Percentiles rank a stretch among this genome's conserved stretches.
Conservation (phyloP, 2,888 invertebrate genomes). For the Silvanus unidentatus region DNA sequence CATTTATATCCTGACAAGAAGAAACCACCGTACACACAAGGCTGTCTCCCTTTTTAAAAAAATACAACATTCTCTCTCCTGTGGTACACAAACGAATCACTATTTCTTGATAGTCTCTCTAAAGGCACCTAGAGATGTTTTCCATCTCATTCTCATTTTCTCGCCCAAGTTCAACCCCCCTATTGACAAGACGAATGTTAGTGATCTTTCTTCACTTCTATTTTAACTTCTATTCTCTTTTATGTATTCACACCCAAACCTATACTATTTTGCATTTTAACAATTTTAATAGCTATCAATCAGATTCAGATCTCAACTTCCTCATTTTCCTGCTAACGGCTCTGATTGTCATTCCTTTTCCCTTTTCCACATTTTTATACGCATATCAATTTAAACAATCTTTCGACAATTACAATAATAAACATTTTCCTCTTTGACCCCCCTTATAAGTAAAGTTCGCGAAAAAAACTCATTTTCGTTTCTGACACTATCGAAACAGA, state of each 20-base stretch:
- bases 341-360: too few species aligned
- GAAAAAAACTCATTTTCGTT: too few species aligned
- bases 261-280: constrained; percentile 38
- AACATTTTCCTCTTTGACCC: too few species aligned
- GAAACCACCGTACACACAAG: constrained; percentile 26
- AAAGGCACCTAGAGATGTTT: constrained; percentile 19
- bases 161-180: constrained; percentile 18
- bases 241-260: constrained; percentile 22
- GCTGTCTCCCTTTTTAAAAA: neutral
- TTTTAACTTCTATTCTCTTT: constrained; percentile 24
- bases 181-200: constrained; percentile 38
- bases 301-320: constrained; percentile 12
- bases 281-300: constrained; percentile 33
- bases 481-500: too few species aligned
- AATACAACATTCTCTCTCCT: neutral
- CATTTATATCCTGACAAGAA: constrained; percentile 35
- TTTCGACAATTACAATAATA: too few species aligned
- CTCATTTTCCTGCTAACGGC: too few species aligned
- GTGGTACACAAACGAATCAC: constrained; percentile 25
- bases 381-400: too few species aligned
- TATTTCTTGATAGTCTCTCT: constrained; percentile 30
- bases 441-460: too few species aligned
- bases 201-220: constrained; percentile 37
- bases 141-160: constrained; percentile 12
- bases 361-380: too few species aligned